Percentiles rank a stretch among this genome's conserved stretches.
These are phyloP conservation scores for Carcharodon carcharias DNA, from an alignment of 2,797 vertebrate species.

Conservation along the genomic window DNA sequence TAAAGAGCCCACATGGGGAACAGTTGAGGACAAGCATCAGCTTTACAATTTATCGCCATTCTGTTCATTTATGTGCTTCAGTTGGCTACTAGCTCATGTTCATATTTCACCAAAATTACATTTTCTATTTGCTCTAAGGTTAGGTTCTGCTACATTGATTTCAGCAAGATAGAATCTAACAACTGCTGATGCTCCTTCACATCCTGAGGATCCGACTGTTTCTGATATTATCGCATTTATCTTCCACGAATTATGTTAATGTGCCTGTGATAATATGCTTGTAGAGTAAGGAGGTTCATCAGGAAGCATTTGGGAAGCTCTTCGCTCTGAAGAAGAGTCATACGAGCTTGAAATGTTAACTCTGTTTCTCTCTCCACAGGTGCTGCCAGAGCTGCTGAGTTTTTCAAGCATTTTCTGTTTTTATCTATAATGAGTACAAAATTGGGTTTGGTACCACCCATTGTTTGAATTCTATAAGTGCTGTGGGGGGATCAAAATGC, in stretches of 20 bases:
- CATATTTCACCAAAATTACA: not conserved
- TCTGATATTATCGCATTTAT: not conserved
- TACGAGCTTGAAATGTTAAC: too few relatives aligned
- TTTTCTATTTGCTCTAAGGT: not conserved
- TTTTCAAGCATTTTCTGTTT: too few relatives aligned
- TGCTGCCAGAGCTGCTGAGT: too few relatives aligned
- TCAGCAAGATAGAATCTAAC: not conserved
- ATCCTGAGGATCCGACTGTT: not conserved
- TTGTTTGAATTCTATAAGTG: too few relatives aligned
- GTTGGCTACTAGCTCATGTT: not conserved
- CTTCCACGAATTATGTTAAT: not conserved
- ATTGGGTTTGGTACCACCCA: too few relatives aligned
- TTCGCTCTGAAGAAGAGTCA: too few relatives aligned
- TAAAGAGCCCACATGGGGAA: not conserved
- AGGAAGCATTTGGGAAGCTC: not conserved
- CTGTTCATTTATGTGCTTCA: not conserved
- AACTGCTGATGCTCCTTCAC: not conserved
- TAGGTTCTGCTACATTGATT: conserved; percentile 4
- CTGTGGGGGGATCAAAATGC: too few relatives aligned
- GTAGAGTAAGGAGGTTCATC: not conserved
- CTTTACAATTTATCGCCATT: not conserved
- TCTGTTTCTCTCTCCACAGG: too few relatives aligned
- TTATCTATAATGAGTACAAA: not conserved
- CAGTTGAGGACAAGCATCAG: not conserved
- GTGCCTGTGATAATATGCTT: not conserved